Evolutionary conservation across 1,140 invertebrate species (phyloP), one percentile per base, ranked within the genome.

Genomic region (Polyergus mexicanus): DNA sequence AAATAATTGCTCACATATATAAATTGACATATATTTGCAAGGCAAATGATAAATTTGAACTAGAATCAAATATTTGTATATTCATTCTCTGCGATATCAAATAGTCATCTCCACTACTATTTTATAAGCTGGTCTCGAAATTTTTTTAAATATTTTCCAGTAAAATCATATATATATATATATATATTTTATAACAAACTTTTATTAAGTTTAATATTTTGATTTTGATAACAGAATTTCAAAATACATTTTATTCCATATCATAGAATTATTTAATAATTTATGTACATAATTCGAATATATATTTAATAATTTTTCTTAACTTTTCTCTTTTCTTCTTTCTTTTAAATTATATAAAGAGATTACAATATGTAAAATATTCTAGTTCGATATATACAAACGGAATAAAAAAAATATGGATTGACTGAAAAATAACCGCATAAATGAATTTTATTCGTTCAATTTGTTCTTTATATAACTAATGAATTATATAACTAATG

Each of bases 141-240:
- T n/a, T n/a, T n/a, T n/a, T n/a, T n/a, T n/a, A n/a, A n/a, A n/a
- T n/a, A n/a, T n/a, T n/a, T n/a, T n/a, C n/a, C n/a, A n/a, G n/a
- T n/a, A n/a, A n/a, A n/a, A n/a, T n/a, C n/a, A n/a, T n/a, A n/a
- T n/a, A n/a, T n/a, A n/a, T n/a, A n/a, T n/a, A n/a, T n/a, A n/a
- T n/a, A n/a, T n/a, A n/a, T n/a, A n/a, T n/a, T n/a, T n/a, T n/a
- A 22, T 71, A 71, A 71, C 1, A 13, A 72, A 35, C 5, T 72
- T 19, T 2, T 72, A 22, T 13, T 47, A 8, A 8, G 28, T 56
- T 51, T 71, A 54, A 54, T 54, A 32, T 16, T 16, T 19, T 32
- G 28, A 71, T 71, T 16, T 54, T 56, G 1, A 10, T 22, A 72
- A 5, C 4, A 72, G 5, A 19, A 6, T 69, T 47, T 16, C 22